Evolutionary conservation across 1,140 invertebrate species (phyloP), one percentile per base, ranked within the genome.

Genomic region (Homalodisca vitripennis): DNA sequence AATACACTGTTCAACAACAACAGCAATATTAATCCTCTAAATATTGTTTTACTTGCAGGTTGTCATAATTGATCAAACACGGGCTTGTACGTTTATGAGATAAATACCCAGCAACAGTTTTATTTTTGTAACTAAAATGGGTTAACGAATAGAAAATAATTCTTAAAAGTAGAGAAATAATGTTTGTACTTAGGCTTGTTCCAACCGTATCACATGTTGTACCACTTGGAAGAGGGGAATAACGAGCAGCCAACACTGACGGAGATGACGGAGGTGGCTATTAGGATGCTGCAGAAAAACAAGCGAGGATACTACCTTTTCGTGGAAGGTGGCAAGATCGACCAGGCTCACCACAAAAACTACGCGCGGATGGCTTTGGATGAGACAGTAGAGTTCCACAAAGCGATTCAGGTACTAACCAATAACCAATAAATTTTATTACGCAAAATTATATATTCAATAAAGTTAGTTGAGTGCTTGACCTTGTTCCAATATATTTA

Each of bases 221-320:
- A 68, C 55, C 77, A 84, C 79, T 85, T 82, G 31, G 84, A 80
- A 74, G 81, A 74, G 69, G 79, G 81, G 65, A 81, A 74, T 70
- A 78, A 1, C 51, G 69, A 53, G 76, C 77, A 89, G 41, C 89
- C 89, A 0, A 84, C 84, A 1, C 78, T 97, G 0, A 83, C 82
- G 26, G 91, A 95, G 78, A 94, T 96, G 92, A 92, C 91, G 0
- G 80, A 84, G 73, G 85, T 87, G 41, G 93, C 93, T 0, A 89
- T 97, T 22, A 83, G 89, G 71, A 82, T 95, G 2, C 78, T 96
- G 6, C 81, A 83, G 1, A 87, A 86, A 66, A 87, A 90, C 75
- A 68, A 79, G 0, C 85, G 90, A 47, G 93, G 93, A 14, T 90
- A 80, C 72, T 86, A 89, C 69, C 76, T 90, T 0, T 88, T 90